These are phyloP conservation scores for Rutpela maculata DNA, from an alignment of 2,888 invertebrate species.

Conservation along the genomic window DNA sequence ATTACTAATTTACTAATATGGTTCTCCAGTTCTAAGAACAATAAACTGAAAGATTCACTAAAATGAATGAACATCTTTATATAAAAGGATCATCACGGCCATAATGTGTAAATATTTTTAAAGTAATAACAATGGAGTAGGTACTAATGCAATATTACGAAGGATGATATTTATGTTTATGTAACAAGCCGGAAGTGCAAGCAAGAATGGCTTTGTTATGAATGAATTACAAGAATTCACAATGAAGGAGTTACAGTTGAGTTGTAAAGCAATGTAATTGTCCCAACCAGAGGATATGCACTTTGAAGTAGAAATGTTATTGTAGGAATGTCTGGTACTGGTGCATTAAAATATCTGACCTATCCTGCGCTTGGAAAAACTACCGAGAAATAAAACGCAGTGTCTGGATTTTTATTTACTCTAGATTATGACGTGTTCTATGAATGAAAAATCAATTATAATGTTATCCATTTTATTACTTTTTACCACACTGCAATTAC, in stretches of 20 bases:
- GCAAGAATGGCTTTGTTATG: slow-evolving; percentile 19
- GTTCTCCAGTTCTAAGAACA: neutral
- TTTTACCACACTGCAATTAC: too few relatives aligned
- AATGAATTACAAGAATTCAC: slow-evolving; percentile 33
- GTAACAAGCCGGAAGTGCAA: slow-evolving; percentile 29
- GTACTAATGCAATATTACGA: neutral
- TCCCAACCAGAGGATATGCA: slow-evolving; percentile 47
- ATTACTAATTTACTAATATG: too few relatives aligned
- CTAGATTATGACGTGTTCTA: too few relatives aligned
- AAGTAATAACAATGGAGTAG: slow-evolving; percentile 1
- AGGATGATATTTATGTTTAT: slow-evolving; percentile 20
- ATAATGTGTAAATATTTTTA: neutral
- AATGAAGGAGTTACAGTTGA: slow-evolving; percentile 39
- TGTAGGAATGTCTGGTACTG: slow-evolving; percentile 3
- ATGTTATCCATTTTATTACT: too few relatives aligned
- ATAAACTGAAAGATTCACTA: neutral
- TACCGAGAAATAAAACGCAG: too few relatives aligned
- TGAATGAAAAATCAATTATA: too few relatives aligned
- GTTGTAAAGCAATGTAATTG: slow-evolving; percentile 43
- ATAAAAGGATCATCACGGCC: neutral
- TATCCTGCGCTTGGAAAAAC: too few relatives aligned
- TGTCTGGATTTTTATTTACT: too few relatives aligned
- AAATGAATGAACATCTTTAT: neutral
- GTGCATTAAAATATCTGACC: too few relatives aligned
- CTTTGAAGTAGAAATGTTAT: slow-evolving; percentile 8